Percentiles rank a stretch among this genome's conserved stretches.
Conservation (phyloP, 2,888 invertebrate genomes). For the Acronicta alni region DNA sequence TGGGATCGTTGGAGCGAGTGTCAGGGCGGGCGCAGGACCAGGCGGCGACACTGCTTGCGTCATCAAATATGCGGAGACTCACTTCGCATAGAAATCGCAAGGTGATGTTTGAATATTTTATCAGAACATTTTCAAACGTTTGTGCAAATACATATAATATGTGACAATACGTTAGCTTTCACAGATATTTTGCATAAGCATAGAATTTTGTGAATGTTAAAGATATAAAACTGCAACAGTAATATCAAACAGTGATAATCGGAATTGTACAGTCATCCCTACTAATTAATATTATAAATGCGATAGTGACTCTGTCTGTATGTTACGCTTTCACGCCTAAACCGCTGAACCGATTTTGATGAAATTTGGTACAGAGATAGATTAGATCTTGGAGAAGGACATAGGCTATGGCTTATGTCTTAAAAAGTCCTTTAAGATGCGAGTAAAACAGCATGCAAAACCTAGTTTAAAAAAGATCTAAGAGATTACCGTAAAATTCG, state of each 20-base stretch:
- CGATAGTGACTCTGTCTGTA: no score
- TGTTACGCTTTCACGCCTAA: no score
- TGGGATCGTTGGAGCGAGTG: conserved; percentile 81
- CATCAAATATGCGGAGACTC: conserved; percentile 76
- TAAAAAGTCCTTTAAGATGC: no score
- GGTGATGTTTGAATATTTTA: conserved; percentile 64
- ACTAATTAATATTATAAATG: no score
- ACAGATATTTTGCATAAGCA: background rate
- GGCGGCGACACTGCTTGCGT: conserved; percentile 78
- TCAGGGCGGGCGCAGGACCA: conserved; percentile 70
- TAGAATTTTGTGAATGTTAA: background rate
- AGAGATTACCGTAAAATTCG: no score
- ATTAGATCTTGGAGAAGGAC: no score
- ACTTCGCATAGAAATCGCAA: conserved; percentile 77
- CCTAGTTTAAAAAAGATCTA: no score
- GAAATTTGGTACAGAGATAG: no score
- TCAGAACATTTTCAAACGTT: conserved; percentile 19
- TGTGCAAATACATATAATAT: conserved; percentile 10
- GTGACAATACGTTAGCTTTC: conserved; percentile 3
- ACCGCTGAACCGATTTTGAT: no score
- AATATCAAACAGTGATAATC: no score
- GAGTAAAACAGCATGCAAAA: no score
- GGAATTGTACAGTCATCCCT: conserved; percentile 27
- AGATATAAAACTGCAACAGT: conserved; percentile 11
- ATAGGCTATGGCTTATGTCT: no score